Conservation (phyloP, 2,888 invertebrate species). For the Hemistola chrysoprasaria region DNA sequence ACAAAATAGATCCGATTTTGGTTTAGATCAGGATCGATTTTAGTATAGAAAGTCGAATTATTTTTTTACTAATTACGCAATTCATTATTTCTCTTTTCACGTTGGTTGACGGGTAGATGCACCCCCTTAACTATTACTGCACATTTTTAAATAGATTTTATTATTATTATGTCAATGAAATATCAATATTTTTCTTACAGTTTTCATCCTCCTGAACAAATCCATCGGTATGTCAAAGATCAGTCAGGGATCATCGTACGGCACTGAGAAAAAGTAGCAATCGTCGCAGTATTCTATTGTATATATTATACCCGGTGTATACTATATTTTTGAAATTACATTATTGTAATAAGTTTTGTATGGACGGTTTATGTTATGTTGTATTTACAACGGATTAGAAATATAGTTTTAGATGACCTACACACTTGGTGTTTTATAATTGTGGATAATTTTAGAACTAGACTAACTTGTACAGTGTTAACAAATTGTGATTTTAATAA, state of each 20-base stretch:
- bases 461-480: constrained; percentile 32
- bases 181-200: constrained; percentile 77
- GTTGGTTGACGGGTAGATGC: too few species aligned
- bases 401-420: constrained; percentile 30
- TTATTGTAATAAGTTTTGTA: constrained; percentile 30
- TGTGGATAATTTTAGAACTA: constrained; percentile 25
- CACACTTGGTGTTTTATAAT: constrained; percentile 26
- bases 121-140: too few species aligned
- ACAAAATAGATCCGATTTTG: too few species aligned
- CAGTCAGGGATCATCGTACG: constrained; percentile 92
- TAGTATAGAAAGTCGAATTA: too few species aligned
- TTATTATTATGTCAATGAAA: not conserved
- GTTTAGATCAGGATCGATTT: too few species aligned
- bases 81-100: too few species aligned
- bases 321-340: constrained; percentile 31
- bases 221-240: constrained; percentile 93
- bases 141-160: too few species aligned
- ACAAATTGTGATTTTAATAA: constrained; percentile 31
- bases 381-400: constrained; percentile 22
- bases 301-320: constrained; percentile 28
- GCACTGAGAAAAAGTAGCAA: constrained; percentile 81
- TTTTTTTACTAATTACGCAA: too few species aligned
- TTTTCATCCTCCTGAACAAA: constrained; percentile 89
- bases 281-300: constrained; percentile 24
- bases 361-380: constrained; percentile 25